Evolutionary conservation across 2,113 vertebrate genomes (phyloP), one percentile per base, ranked within the genome.

Genomic region (Hystrix brachyura): DNA sequence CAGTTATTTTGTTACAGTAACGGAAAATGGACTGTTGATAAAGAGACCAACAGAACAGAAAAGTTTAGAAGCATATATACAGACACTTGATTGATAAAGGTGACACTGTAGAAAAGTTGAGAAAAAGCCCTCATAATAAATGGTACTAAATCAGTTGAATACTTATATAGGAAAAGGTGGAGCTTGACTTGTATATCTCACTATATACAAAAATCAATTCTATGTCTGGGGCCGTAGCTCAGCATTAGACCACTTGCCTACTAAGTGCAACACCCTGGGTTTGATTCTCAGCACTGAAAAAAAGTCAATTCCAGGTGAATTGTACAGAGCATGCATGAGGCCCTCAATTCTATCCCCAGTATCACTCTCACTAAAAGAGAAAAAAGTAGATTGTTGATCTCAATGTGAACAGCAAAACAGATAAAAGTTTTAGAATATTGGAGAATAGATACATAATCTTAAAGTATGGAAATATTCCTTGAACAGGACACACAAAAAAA

Each of bases 41-140:
- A 92, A 92, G n/a, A 90, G 34, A 94, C 55, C 59, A 93, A 71
- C n/a, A 88, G 8, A 94, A 85, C n/a, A 90, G 38, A 92, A 95
- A 34, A 51, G 2, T 90, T 95, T 60, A 90, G n/a, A 96, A 96
- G 27, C 13, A 91, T 57, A 51, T 86, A 85, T 53, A 34, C 23
- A 93, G 60, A 85, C 19, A 78, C 12, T 60, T 79, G 46, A 88
- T 88, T 65, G 87, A 89, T 76, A 93, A 95, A 89, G 2, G 25
- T 84, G 74, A 91, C 2, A 87, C 15, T 78, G 7, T 65, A 95
- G 53, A 87, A 34, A 97, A 91, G 43, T 29, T 51, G 21, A 90
- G 81, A 76, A 60, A 94, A 5, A 80, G 51, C 72, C 15, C 6
- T 90, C 84, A 88, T 67, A 94, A 88, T 91, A 92, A 94, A 84